Evolutionary conservation across 2,888 invertebrate species (phyloP).

Genomic region (Bombylius discolor): DNA sequence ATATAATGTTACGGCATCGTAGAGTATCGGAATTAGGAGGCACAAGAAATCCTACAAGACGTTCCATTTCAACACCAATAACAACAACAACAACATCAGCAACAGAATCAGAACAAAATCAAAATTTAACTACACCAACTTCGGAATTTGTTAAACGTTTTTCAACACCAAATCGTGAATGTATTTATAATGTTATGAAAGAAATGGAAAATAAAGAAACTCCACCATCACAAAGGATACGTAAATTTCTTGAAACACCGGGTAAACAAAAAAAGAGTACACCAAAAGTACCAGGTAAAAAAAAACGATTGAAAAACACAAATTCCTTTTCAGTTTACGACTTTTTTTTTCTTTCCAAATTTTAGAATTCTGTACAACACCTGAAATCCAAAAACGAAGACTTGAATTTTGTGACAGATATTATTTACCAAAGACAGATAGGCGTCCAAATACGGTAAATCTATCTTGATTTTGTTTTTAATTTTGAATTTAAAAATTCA

Average conservation of each 20-base stretch:
- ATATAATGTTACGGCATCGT: slow-evolving; percentile 24
- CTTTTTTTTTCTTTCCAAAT: slow-evolving; percentile 22
- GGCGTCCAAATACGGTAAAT: slow-evolving; percentile 7
- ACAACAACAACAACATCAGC: no score
- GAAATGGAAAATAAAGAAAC: slow-evolving; percentile 12
- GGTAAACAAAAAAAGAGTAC: slow-evolving; percentile 22
- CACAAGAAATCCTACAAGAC: no score
- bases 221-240: slow-evolving; percentile 10
- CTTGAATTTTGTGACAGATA: slow-evolving; percentile 5
- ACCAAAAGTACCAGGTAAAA: slow-evolving; percentile 32
- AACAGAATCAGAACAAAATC: no score
- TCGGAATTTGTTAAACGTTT: slow-evolving; percentile 9
- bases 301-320: not conserved
- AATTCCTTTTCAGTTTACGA: slow-evolving; percentile 6
- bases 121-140: not conserved
- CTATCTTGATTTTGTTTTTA: not conserved
- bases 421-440: slow-evolving; percentile 1
- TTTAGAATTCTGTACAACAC: slow-evolving; percentile 32
- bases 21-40: slow-evolving; percentile 23
- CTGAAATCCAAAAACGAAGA: slow-evolving; percentile 28
- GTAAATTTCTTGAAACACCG: slow-evolving; percentile 20
- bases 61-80: no score
- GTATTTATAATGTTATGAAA: slow-evolving; percentile 10
- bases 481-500: not conserved
- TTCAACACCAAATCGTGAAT: slow-evolving; percentile 9